Conservation (phyloP, 2,888 invertebrate species). For the Tolmerus cingulatus region DNA sequence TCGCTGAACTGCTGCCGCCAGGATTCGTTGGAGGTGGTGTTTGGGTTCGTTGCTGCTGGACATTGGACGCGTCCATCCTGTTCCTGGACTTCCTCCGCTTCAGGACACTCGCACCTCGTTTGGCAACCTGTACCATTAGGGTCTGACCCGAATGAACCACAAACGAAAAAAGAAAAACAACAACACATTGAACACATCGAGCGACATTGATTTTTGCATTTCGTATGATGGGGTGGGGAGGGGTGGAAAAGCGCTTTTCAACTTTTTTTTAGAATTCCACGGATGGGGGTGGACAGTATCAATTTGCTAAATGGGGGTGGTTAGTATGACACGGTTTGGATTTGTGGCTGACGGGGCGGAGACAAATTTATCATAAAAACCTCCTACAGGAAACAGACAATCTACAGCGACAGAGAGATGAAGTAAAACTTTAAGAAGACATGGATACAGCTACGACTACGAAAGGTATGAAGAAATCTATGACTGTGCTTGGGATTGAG, state of each 20-base stretch:
- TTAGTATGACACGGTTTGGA: not conserved
- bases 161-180: constrained; percentile 50
- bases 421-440: not conserved
- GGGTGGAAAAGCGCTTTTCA: constrained; percentile 1
- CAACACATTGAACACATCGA: constrained; percentile 56
- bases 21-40: constrained; percentile 55
- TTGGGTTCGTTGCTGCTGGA: constrained; percentile 51
- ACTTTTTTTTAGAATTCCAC: constrained; percentile 5
- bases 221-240: not conserved
- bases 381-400: not conserved
- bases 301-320: not conserved
- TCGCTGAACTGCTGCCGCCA: constrained; percentile 52
- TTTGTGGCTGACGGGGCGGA: not conserved
- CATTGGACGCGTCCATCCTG: constrained; percentile 67
- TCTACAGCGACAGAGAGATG: not conserved
- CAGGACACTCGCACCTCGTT: constrained; percentile 77
- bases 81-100: constrained; percentile 75
- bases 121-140: constrained; percentile 76
- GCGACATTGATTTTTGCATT: constrained; percentile 50
- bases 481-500: not conserved
- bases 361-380: not conserved
- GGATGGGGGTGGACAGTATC: not conserved
- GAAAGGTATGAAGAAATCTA: not conserved
- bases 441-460: not conserved
- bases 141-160: constrained; percentile 64